Evolutionary conservation across 2,797 vertebrate species (phyloP), one percentile per base, ranked within the genome.

Genomic region (Lagodon rhomboides): DNA sequence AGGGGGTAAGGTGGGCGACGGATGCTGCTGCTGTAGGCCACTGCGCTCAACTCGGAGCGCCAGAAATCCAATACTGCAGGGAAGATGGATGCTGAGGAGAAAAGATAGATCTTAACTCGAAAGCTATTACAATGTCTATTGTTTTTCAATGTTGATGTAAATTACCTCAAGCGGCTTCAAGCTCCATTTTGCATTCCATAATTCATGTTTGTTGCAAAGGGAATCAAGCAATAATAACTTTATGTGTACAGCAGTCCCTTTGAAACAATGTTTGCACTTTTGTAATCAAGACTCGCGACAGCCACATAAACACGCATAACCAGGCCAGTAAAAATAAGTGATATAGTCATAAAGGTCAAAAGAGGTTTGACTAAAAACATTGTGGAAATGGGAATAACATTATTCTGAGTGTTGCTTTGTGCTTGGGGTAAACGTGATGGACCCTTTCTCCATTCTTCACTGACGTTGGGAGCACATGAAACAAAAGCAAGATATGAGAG

Each of bases 51-150:
- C 65, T 78, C 77, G 2, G 60, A 75, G 77, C 87, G 70, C 83
- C 79, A 63, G 50, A 86, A 89, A 88, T 87, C 55, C 79, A 91
- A 86, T 87, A 88, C 61, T 72, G 78, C 65, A 17, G 13, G 20
- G 61, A 75, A 82, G 86, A 89, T 47, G 77, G 69, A 86, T 84
- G 68, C 51, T 41, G 49, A 83, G 74, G 27, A 86, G 58, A 78
- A 77, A 84, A 88, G 79, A 90, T 66, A 74, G 82, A 87, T 88
- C 75, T 85, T 68, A 76, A 85, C 82, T 89, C 10, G 8, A 87
- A 87, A 88, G 79, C 87, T 78, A 86, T 90, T 87, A 87, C 78
- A 80, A 77, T 85, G 68, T 83, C 69, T 82, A 81, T 90, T 91
- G 80, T 91, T 91, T 83, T 87, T 73, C 84, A 75, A 64, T 73